Evolutionary conservation across 2,888 invertebrate genomes (phyloP), one percentile per base, ranked within the genome.

Genomic region (Torymus tubicola): DNA sequence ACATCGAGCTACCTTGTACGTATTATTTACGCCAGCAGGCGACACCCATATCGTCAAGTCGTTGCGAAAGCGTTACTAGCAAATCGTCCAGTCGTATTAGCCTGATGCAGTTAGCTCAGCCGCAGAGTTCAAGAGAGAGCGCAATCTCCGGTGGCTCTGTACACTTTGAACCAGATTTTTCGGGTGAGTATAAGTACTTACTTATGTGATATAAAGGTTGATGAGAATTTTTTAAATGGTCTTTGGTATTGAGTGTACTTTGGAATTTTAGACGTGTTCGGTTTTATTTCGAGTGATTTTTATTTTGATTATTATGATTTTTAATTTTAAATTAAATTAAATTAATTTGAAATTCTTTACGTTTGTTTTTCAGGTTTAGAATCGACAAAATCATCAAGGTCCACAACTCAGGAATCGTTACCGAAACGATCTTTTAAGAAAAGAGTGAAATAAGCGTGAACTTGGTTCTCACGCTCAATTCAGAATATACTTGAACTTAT

Each of bases 1-100:
- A 88, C 52, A 89, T 91, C 60, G 82, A 83, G 5, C 70, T 91
- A 60, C 91, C 91, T 2, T 82, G 83, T 24, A 72, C 85, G 58
- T 83, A 80, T 18, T 87, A 86, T 64, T 80, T 87, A 12, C 84
- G 80, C 63, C 86, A 85, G 18, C 87, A 86, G 42, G 13, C 67
- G 16, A 83, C 85, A 0, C 86, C 87, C 2, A 80, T 84, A n/a
- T 18, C 63, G 11, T 83, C 85, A 0, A 89, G 87, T 69, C 83
- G 86, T 76, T 86, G 85, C 65, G 84, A 76, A 4, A 88, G 86
- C 69, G 31, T 61, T 1, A 21, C 63, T 0, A 24, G 14, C 0
- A 64, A 50, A 13, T 71, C 42, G 10, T 68, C 50, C 2, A 61
- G 72, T 12, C 55, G 64, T 5, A 5, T 52, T 2, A 67, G 68